Conservation (phyloP, 2,113 vertebrate species). For the Onychostoma macrolepis region DNA sequence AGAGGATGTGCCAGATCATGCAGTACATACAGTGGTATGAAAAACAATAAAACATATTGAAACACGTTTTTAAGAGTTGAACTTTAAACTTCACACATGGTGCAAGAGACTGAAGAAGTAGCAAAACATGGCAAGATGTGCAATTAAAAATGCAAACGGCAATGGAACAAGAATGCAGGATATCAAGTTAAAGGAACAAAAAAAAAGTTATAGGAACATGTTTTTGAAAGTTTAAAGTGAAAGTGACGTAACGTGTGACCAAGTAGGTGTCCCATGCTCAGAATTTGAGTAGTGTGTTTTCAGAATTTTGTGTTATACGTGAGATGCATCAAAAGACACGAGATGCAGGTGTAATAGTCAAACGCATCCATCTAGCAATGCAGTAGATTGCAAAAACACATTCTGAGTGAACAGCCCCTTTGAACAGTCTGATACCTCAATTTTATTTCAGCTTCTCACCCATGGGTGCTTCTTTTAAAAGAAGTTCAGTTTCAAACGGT, state of each 20-base stretch:
- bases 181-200: too few species aligned
- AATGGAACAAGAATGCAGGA: too few species aligned
- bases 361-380: not conserved
- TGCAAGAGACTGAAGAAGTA: not conserved
- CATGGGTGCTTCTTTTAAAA: not conserved
- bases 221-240: not conserved
- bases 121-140: not conserved
- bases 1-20: not conserved
- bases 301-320: too few species aligned
- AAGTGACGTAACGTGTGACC: too few species aligned
- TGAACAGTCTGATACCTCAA: not conserved
- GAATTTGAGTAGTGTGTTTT: too few species aligned
- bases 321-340: not conserved
- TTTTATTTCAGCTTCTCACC: not conserved
- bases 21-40: not conserved
- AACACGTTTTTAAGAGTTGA: not conserved
- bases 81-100: not conserved
- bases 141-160: not conserved
- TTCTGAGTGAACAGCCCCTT: not conserved
- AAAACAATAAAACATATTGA: not conserved
- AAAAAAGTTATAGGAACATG: too few species aligned
- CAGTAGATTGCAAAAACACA: not conserved
- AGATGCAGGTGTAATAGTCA: not conserved
- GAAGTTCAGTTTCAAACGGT: not conserved
- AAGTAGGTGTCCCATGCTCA: too few species aligned